A percentile compares a stretch with the other conserved stretches of the same genome.
phyloP scores from a whole-genome alignment of 2,113 vertebrate species.

The Tachysurus vachellii region DNA sequence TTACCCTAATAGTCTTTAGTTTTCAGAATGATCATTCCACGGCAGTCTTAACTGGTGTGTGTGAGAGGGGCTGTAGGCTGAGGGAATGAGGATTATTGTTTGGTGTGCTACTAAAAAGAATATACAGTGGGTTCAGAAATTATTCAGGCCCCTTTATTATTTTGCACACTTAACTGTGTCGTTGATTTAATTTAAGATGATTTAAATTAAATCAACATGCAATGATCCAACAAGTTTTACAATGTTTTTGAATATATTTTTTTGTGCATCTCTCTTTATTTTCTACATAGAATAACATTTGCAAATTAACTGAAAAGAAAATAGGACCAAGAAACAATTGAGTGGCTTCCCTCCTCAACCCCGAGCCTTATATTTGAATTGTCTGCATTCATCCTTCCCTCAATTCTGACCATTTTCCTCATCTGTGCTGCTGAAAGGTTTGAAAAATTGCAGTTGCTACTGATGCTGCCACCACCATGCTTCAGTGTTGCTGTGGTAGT shows the following conservation, averaged over 20 bases:
- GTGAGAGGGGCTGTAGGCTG: too few relatives aligned
- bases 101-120: background rate
- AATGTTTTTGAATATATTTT: too few relatives aligned
- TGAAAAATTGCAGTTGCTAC: too few relatives aligned
- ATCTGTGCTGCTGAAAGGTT: background rate
- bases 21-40: background rate
- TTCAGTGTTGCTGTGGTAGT: background rate
- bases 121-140: background rate
- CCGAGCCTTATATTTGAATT: too few relatives aligned
- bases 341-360: too few relatives aligned
- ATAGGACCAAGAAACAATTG: too few relatives aligned
- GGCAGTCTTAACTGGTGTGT: background rate
- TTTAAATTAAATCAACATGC: background rate
- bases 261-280: too few relatives aligned
- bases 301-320: too few relatives aligned
- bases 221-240: background rate
- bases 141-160: background rate
- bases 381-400: background rate
- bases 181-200: background rate
- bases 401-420: background rate
- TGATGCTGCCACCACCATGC: background rate
- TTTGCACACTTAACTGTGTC: background rate
- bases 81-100: background rate
- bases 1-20: background rate
- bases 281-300: too few relatives aligned